Base-by-base conservation (phyloP, 1,140 invertebrate genomes). In the Megalopta genalis region DNA sequence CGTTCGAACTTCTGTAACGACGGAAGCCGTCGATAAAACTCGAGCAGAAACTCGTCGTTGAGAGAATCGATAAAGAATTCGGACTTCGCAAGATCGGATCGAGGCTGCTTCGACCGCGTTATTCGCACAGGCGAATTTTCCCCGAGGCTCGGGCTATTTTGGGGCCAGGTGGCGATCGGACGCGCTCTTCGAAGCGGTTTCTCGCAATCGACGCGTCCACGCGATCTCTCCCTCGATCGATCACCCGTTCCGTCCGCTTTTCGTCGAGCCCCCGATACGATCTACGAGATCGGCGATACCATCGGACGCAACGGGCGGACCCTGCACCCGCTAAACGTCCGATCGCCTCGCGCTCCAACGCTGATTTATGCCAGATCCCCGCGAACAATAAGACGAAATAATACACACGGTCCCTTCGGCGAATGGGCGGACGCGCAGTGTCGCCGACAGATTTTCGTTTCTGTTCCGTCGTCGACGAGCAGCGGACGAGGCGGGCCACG, bases 271-370 rank as follows among this genome's bases (percentile, higher is more conserved):
- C 0, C 0, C 77, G 73, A 81, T 81, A 76, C 49, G 27, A 80
- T 81, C 57, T 80, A 59, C 52, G n/a, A 62, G 37, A 66, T 69
- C 39, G 49, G 1, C 60, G 82, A 86, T 78, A 84, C 70, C 66
- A 83, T 83, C 77, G 77, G 46, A 42, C 75, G 80, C 60, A 76
- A 60, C 62, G 70, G 80, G 76, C 76, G 71, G n/a, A 23, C 18
- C 66, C 25, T 12, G 37, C 37, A n/a, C 10, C 27, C 46, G 76
- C n/a, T 64, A 72, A 78, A 78, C 71, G 71, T 72, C 63, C 59
- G 46, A 64, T 42, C 68, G 59, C 21, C 42, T 25, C 32, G n/a
- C 42, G 18, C 32, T 32, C 32, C 32, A 23, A 25, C 4, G 23
- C 72, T 72, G 76, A 78, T 72, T 78, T 78, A 78, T 52, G 18